A percentile compares a stretch with the other conserved stretches of the same genome.
Conservation (phyloP, 2,797 vertebrate species). For the Chelmon rostratus region DNA sequence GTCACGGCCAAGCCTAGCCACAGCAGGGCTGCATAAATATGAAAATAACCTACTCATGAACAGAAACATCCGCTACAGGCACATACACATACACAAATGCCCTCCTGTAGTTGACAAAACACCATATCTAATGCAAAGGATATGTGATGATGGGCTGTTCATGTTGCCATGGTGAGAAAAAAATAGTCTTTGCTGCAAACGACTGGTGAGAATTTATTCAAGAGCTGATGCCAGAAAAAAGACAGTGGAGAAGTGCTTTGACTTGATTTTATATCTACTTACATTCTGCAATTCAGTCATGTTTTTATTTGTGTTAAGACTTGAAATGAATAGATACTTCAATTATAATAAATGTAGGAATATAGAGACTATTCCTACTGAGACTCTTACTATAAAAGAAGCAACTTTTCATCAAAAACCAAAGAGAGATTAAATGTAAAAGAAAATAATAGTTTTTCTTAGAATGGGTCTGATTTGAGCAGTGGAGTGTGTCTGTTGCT, state of each 20-base stretch:
- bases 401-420: background rate
- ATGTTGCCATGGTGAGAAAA: constrained; percentile 16
- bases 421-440: constrained; percentile 14
- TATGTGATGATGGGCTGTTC: constrained; percentile 31
- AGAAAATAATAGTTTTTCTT: constrained; percentile 1
- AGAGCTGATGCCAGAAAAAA: constrained; percentile 14
- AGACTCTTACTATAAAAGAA: background rate
- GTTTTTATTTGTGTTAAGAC: background rate
- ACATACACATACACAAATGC: constrained; percentile 3
- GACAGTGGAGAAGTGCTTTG: background rate
- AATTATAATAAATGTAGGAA: background rate
- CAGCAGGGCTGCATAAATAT: constrained; percentile 61
- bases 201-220: constrained; percentile 22
- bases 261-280: background rate
- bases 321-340: background rate
- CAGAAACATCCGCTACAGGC: background rate
- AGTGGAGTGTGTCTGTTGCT: constrained; percentile 31
- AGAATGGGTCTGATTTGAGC: constrained; percentile 34
- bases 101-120: constrained; percentile 39
- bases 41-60: constrained; percentile 56
- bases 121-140: constrained; percentile 28
- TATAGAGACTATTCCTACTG: background rate
- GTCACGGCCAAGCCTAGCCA: constrained; percentile 20
- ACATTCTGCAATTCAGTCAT: background rate
- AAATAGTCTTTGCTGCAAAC: constrained; percentile 11